These are phyloP conservation scores for Nebria ingens DNA, from an alignment of 1,140 invertebrate species.

Conservation along the genomic window DNA sequence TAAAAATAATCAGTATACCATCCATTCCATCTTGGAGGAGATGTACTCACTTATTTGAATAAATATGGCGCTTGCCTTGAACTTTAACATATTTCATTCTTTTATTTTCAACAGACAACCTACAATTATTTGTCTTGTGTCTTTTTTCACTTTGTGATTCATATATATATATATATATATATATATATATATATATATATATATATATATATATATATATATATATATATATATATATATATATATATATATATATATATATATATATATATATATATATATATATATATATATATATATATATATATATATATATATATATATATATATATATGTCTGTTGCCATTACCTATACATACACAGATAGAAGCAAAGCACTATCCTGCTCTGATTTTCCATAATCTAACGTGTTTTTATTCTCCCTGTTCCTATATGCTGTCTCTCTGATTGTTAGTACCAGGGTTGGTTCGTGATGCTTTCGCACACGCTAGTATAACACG, in stretches of 20 bases:
- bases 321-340: no score
- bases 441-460: neutral
- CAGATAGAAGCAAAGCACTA: no score
- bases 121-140: neutral
- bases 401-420: neutral
- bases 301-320: no score
- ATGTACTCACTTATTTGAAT: neutral
- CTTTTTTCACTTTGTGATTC: neutral
- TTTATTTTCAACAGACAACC: constrained; percentile 1
- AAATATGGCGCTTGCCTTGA: neutral
- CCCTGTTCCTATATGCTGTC: neutral
- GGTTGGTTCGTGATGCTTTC: neutral
- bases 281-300: no score
- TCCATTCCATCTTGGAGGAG: neutral
- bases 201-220: no score
- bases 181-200: no score
- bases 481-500: neutral
- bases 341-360: no score
- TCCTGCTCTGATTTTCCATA: neutral
- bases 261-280: no score
- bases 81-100: constrained; percentile 5
- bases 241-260: no score
- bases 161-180: neutral
- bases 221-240: no score
- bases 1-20: constrained; percentile 1